Evolutionary conservation across 2,888 invertebrate species (phyloP).

Genomic region (Macrophya annulata): DNA sequence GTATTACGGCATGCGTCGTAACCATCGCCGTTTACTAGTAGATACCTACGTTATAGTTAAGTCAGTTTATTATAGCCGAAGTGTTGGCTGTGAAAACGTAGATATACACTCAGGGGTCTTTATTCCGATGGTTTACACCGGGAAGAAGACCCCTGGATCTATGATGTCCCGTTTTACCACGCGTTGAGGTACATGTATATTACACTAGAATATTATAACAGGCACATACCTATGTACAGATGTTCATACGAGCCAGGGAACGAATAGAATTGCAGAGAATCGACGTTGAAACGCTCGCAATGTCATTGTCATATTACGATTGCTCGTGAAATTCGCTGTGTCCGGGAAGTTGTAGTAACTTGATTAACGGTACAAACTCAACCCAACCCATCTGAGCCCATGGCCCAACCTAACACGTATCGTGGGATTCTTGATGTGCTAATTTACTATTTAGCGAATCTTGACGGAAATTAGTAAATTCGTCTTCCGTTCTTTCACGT

Average conservation of each 20-base stretch:
- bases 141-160: constrained; percentile 5
- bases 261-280: constrained; percentile 45
- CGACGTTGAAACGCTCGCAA: constrained; percentile 65
- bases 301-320: constrained; percentile 77
- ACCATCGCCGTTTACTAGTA: constrained; percentile 1
- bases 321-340: constrained; percentile 76
- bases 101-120: neutral
- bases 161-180: neutral
- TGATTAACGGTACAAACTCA: constrained; percentile 34
- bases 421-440: constrained; percentile 20
- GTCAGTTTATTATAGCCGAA: constrained; percentile 21
- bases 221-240: neutral
- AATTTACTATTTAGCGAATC: constrained; percentile 1
- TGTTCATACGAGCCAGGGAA: neutral
- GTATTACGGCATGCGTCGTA: neutral
- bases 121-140: neutral
- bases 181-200: neutral
- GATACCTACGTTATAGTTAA: neutral
- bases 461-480: neutral
- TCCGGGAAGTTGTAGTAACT: constrained; percentile 74
- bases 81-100: constrained; percentile 17
- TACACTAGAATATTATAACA: neutral
- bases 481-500: neutral
- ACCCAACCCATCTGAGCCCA: constrained; percentile 32
- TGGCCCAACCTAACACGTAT: constrained; percentile 5